phyloP scores from a whole-genome alignment of 1,140 invertebrate genomes.

The Carposina sasakii region DNA sequence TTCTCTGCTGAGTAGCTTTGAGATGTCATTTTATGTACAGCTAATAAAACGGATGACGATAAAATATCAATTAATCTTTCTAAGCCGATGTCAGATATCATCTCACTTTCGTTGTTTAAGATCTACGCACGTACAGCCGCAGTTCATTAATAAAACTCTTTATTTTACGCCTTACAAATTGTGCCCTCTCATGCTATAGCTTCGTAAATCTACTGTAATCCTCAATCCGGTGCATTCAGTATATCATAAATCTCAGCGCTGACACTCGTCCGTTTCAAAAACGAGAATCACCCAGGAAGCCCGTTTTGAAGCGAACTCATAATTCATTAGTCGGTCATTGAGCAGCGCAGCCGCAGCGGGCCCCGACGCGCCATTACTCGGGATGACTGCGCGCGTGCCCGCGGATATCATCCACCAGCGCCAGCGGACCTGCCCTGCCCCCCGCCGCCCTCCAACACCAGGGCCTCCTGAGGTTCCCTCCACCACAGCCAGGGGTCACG shows the following conservation, averaged over 20 bases:
- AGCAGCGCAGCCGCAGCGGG: constrained; percentile 34
- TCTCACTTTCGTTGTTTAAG: too few relatives aligned
- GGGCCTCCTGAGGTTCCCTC: constrained; percentile 21
- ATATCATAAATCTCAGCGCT: constrained; percentile 18
- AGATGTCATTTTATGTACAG: too few relatives aligned
- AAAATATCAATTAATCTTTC: too few relatives aligned
- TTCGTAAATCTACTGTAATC: too few relatives aligned
- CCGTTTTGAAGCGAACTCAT: constrained; percentile 33
- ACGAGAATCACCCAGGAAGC: constrained; percentile 36
- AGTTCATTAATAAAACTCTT: too few relatives aligned
- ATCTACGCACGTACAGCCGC: too few relatives aligned
- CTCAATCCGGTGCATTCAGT: too few relatives aligned
- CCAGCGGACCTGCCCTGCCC: constrained; percentile 25
- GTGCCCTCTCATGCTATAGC: too few relatives aligned
- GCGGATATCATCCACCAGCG: constrained; percentile 30
- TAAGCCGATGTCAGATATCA: too few relatives aligned
- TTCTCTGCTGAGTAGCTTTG: too few relatives aligned
- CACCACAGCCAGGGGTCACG: constrained; percentile 38
- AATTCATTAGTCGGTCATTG: constrained; percentile 59
- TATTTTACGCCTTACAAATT: too few relatives aligned
- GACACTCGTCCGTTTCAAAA: constrained; percentile 24
- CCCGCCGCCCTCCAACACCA: constrained; percentile 15
- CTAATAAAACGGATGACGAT: too few relatives aligned
- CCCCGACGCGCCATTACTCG: constrained; percentile 55
- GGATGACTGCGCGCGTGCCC: constrained; percentile 63